These are phyloP conservation scores for Pygocentrus nattereri DNA, from an alignment of 2,797 vertebrate genomes.

Conservation along the genomic window DNA sequence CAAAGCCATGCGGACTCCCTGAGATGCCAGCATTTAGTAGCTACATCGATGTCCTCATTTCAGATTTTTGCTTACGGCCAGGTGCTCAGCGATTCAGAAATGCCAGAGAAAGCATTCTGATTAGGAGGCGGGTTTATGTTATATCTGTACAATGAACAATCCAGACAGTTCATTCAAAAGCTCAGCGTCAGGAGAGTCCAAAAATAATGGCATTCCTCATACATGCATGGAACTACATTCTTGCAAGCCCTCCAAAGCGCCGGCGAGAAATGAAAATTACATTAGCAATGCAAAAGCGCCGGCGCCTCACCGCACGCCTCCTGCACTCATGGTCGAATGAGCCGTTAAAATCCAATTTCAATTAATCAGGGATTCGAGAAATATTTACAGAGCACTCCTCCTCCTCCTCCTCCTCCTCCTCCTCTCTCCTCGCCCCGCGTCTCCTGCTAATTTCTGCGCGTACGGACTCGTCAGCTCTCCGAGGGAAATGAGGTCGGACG, in stretches of 20 bases:
- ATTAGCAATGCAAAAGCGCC: conserved; percentile 79
- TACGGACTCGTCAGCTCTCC: conserved; percentile 54
- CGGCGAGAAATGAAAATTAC: conserved; percentile 68
- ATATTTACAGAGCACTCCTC: conserved; percentile 70
- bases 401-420: conserved; percentile 15
- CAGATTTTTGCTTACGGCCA: background rate
- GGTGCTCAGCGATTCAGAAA: background rate
- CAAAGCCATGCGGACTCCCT: no score
- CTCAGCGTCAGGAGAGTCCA: background rate
- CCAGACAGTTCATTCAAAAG: conserved; percentile 7
- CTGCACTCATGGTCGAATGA: conserved; percentile 63
- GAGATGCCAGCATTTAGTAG: no score
- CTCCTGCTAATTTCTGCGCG: conserved; percentile 30
- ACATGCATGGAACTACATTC: conserved; percentile 10
- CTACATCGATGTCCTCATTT: no score
- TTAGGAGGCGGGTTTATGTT: background rate
- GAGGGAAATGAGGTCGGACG: conserved; percentile 48
- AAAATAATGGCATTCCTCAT: conserved; percentile 65
- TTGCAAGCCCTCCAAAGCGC: conserved; percentile 29
- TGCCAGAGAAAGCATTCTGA: background rate
- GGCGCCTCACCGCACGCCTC: conserved; percentile 64
- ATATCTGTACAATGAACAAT: background rate
- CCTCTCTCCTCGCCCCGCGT: background rate
- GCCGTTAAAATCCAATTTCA: conserved; percentile 79
- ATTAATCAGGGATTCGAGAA: conserved; percentile 72